phyloP scores from a whole-genome alignment of 2,888 invertebrate genomes.

The Villa cingulata region DNA sequence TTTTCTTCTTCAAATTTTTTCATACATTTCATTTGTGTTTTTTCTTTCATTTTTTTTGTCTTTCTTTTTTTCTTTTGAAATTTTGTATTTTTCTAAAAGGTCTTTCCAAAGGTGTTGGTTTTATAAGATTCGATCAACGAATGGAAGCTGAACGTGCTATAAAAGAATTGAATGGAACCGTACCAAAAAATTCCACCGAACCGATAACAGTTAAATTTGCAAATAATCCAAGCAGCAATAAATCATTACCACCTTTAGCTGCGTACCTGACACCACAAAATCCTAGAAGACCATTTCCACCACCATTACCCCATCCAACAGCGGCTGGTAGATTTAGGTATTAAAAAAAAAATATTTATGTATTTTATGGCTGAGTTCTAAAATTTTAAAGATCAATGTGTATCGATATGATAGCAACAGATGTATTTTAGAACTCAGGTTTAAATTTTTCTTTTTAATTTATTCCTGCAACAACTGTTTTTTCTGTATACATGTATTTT shows the following conservation, averaged over 20 bases:
- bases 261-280: conserved; percentile 69
- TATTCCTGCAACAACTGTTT: too few species aligned
- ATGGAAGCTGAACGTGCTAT: conserved; percentile 86
- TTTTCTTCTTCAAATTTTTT: too few species aligned
- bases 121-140: conserved; percentile 86
- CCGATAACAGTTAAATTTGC: conserved; percentile 92
- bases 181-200: conserved; percentile 77
- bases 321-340: conserved; percentile 35
- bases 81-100: conserved; percentile 51
- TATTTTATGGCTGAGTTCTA: too few species aligned
- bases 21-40: too few species aligned
- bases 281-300: conserved; percentile 66
- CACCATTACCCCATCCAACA: conserved; percentile 45
- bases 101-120: conserved; percentile 86
- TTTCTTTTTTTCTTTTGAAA: neutral
- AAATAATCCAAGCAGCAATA: conserved; percentile 81
- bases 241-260: conserved; percentile 66
- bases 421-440: too few species aligned
- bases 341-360: neutral
- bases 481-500: too few species aligned
- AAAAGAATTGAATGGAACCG: conserved; percentile 78
- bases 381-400: too few species aligned
- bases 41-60: too few species aligned
- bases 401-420: too few species aligned
- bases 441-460: too few species aligned